phyloP scores from a whole-genome alignment of 2,113 vertebrate species.

The Oxyruncus cristatus region DNA sequence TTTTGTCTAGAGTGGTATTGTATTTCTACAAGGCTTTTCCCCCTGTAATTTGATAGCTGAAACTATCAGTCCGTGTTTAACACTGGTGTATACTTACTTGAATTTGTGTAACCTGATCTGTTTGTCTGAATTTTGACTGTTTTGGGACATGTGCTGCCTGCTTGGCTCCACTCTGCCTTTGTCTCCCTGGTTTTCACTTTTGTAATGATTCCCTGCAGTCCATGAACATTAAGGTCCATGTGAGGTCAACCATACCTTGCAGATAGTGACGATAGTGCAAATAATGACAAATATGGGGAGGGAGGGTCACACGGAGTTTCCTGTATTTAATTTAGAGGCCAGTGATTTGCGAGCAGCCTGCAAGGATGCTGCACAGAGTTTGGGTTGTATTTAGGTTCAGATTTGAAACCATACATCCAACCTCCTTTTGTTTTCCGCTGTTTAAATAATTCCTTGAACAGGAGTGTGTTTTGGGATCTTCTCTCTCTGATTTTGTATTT shows the following conservation, averaged over 20 bases:
- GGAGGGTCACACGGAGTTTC: not conserved
- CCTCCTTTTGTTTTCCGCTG: not conserved
- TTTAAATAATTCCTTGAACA: not conserved
- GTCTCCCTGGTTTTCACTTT: slow-evolving; percentile 1
- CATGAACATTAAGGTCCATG: not conserved
- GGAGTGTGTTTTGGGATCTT: not conserved
- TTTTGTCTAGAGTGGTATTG: not conserved
- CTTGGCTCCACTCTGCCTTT: not conserved
- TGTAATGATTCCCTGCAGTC: slow-evolving; percentile 16
- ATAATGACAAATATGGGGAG: not conserved
- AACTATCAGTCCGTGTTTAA: not conserved
- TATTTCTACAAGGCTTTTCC: not conserved
- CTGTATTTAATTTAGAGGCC: not conserved
- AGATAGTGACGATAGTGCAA: not conserved
- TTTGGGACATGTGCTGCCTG: not conserved
- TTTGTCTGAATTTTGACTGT: not conserved
- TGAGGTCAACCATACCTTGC: slow-evolving; percentile 51
- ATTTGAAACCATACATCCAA: not conserved
- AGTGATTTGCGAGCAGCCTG: not conserved
- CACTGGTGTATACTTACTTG: not conserved
- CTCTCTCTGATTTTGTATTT: not conserved
- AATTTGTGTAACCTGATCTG: not conserved
- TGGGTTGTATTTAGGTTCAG: not conserved
- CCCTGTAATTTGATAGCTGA: slow-evolving; percentile 9
- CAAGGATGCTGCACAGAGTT: not conserved